Base-by-base conservation (phyloP, 2,113 vertebrate species). In the Nothoprocta perdicaria region DNA sequence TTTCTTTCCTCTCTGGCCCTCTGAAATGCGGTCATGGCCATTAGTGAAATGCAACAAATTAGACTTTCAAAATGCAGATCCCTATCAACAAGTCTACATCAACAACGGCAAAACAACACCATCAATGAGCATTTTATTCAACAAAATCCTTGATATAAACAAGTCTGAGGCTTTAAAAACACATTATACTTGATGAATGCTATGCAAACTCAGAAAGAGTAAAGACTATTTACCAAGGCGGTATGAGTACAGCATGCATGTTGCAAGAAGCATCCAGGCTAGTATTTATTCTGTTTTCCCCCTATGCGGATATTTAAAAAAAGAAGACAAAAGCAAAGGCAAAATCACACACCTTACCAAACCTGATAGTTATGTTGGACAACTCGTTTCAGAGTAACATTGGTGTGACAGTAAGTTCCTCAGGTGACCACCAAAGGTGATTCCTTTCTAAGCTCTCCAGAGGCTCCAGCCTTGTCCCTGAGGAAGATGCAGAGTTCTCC, bases 381-480 rank as follows among this genome's bases (percentile, higher is more conserved):
- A 53, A 88, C 69, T 83, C 0, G 38, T 92, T 95, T 98, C 96
- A 97, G 91, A 95, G 91, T 93, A 91, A 96, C 98, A 98, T 97
- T 95, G 95, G 95, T 67, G 78, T 90, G 92, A 84, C 94, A 85
- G 87, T 61, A 63, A 91, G 86, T 48, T 92, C 87, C 92, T 95
- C 96, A 93, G 85, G 84, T 1, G 7, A 73, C 87, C 63, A 90
- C 79, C 91, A 93, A 84, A 41, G 3, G 6, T 67, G 92, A 18
- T 9, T 90, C 84, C 87, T 45, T 74, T 57, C 84, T 1, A 16
- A 91, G 45, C 38, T 86, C 62, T 75, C 77, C 92, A 58, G 40
- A 16, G 52, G 55, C 73, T 95, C 93, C 41, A 63, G 26, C 76
- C 43, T 80, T 92, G 73, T 93, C 84, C 86, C 94, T 80, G 88